These are phyloP conservation scores for Aphaenogaster floridana DNA, from an alignment of 1,140 invertebrate species.

Conservation along the genomic window DNA sequence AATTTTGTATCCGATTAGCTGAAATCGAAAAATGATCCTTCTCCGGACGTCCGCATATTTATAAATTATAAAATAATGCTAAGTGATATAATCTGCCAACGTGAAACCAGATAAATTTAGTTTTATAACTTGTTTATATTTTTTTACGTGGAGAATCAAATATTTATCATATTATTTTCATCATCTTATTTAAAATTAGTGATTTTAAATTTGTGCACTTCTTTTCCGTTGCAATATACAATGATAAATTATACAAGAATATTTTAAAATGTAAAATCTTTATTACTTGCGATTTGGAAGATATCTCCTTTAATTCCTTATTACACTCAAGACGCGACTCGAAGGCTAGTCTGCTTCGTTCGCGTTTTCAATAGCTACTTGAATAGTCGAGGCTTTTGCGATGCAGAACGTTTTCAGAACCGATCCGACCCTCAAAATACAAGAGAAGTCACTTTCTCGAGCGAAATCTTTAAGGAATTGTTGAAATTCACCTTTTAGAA, in stretches of 20 bases:
- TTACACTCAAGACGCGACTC: conserved; percentile 24
- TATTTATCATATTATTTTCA: background rate
- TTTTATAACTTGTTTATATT: background rate
- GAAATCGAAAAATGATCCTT: conserved; percentile 7
- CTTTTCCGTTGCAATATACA: background rate
- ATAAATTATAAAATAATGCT: conserved; percentile 23
- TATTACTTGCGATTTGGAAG: background rate
- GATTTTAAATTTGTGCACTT: background rate
- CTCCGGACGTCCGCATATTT: background rate
- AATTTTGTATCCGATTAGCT: conserved; percentile 28
- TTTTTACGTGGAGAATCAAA: background rate
- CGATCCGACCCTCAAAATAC: conserved; percentile 44
- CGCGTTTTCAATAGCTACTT: conserved; percentile 58
- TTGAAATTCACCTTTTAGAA: background rate
- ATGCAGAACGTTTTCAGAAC: conserved; percentile 48
- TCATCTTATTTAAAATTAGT: background rate
- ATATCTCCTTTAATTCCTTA: conserved; percentile 58
- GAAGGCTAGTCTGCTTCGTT: conserved; percentile 52
- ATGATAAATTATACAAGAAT: background rate
- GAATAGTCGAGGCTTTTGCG: conserved; percentile 25
- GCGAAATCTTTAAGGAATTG: conserved; percentile 33
- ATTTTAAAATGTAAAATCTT: conserved; percentile 9
- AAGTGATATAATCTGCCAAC: background rate
- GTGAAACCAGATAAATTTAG: conserved; percentile 10
- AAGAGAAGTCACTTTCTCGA: conserved; percentile 48